Percentiles rank a stretch among this genome's conserved stretches.
Evolutionary conservation across 2,113 vertebrate species (phyloP).

Genomic region (Hippoglossus stenolepis): DNA sequence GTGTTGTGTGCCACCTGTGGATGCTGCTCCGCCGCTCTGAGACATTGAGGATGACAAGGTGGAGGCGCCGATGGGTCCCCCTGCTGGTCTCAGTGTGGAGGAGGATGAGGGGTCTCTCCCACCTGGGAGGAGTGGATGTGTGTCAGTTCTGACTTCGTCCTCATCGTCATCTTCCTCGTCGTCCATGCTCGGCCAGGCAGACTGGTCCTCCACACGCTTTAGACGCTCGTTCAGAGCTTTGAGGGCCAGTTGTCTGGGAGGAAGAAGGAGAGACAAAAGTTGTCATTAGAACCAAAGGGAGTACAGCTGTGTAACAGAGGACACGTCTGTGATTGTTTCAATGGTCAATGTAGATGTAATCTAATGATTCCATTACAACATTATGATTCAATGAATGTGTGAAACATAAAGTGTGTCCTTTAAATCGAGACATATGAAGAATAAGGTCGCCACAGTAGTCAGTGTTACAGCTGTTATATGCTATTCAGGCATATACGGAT

Average conservation of each 20-base stretch:
- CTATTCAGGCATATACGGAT: too few species aligned
- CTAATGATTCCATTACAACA: background rate
- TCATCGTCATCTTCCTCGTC: conserved; percentile 92
- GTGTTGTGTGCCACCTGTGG: conserved; percentile 70
- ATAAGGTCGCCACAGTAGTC: too few species aligned
- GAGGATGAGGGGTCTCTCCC: conserved; percentile 61
- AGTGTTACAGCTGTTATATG: too few species aligned
- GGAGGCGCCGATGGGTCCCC: conserved; percentile 62
- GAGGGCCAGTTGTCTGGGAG: conserved; percentile 92
- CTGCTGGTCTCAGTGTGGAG: conserved; percentile 54
- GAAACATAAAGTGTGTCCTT: background rate
- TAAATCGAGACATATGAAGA: too few species aligned
- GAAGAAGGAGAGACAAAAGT: background rate
- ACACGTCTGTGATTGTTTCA: background rate
- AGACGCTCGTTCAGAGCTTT: conserved; percentile 97
- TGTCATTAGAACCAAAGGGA: too few species aligned
- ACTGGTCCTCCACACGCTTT: conserved; percentile 95
- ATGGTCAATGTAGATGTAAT: background rate
- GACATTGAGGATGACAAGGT: conserved; percentile 50
- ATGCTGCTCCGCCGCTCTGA: conserved; percentile 57
- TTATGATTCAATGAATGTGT: background rate
- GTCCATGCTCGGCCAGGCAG: conserved; percentile 97
- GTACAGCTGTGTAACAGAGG: background rate
- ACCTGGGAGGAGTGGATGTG: conserved; percentile 76
- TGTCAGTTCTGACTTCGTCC: conserved; percentile 87